Percentiles rank a stretch among this genome's conserved stretches.
Conservation (phyloP, 2,888 invertebrate species). For the Acronicta aceris region DNA sequence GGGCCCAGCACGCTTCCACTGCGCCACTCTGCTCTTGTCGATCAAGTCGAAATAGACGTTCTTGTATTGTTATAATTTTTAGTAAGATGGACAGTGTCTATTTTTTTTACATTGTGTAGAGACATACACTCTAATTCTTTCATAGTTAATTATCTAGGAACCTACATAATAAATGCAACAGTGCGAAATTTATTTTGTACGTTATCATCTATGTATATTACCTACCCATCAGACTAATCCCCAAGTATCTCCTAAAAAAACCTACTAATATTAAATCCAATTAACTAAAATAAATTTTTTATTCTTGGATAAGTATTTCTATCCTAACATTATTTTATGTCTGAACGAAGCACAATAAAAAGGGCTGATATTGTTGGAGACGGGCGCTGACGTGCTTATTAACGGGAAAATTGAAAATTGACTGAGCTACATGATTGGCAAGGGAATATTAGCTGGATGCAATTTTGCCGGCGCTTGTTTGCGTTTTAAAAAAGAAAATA, state of each 20-base stretch:
- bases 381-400: conserved; percentile 85
- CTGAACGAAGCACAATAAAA: conserved; percentile 67
- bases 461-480: conserved; percentile 79
- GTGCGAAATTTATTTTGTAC: conserved; percentile 1
- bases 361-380: conserved; percentile 75
- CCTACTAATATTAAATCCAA: conserved; percentile 40
- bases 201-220: neutral
- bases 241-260: conserved; percentile 30
- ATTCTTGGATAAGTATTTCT: conserved; percentile 32
- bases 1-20: conserved; percentile 95
- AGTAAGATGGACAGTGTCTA: no score
- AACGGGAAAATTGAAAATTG: conserved; percentile 88
- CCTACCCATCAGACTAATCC: conserved; percentile 16
- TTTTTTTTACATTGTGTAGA: no score
- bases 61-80: neutral
- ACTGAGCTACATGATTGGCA: conserved; percentile 87
- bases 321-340: conserved; percentile 47
- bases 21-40: conserved; percentile 91
- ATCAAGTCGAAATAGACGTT: conserved; percentile 57
- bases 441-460: conserved; percentile 86
- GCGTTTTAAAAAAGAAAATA: conserved; percentile 78
- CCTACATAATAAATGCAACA: no score
- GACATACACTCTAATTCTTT: no score
- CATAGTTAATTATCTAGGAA: no score
- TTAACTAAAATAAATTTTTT: conserved; percentile 50